Base-by-base conservation (phyloP, 2,888 invertebrate genomes). In the Eledone cirrhosa region DNA sequence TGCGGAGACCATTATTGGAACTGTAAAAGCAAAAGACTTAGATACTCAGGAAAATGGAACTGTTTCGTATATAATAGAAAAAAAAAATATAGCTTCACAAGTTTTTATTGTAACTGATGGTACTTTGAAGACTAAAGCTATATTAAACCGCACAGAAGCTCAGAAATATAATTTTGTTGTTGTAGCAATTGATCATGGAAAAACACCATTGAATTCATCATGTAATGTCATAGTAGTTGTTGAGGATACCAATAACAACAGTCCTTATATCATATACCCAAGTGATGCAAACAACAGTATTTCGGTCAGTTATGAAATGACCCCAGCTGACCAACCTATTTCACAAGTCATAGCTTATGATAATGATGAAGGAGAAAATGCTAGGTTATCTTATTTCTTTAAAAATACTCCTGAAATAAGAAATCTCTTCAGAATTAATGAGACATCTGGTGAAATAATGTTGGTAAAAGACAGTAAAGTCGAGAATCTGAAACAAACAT, bases 371-470 rank as follows among this genome's bases (percentile, higher is more conserved):
- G 86, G 85, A 0, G 81, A 82, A 47, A 87, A 87, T 87, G 84
- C 88, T 14, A 77, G 81, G 33, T 78, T 88, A 63, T 81, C 80
- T 29, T 87, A 82, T 80, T 80, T 81, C 48, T 81, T 87, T 65
- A 79, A 82, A 13, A 81, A 81, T 47, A 90, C 91, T 16, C 92
- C 92, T 80, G 91, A 90, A 77, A 29, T 33, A 33, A 88, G 90
- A 4, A 85, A 84, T 8, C 85, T 91, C 72, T 92, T 92, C 85
- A 86, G 84, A 77, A 89, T 92, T 76, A 90, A 92, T 78, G 81
- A 87, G 2, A 80, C 86, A 7, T 86, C 87, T 22, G 92, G 92
- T 2, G 90, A 89, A 53, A 88, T 92, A 22, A 72, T 31, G 72
- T 80, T 89, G 0, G 83, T 82, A 2, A 72, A 72, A 19, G 81